Conservation (phyloP, 2,113 vertebrate genomes). For the Tragelaphus strepsiceros region DNA sequence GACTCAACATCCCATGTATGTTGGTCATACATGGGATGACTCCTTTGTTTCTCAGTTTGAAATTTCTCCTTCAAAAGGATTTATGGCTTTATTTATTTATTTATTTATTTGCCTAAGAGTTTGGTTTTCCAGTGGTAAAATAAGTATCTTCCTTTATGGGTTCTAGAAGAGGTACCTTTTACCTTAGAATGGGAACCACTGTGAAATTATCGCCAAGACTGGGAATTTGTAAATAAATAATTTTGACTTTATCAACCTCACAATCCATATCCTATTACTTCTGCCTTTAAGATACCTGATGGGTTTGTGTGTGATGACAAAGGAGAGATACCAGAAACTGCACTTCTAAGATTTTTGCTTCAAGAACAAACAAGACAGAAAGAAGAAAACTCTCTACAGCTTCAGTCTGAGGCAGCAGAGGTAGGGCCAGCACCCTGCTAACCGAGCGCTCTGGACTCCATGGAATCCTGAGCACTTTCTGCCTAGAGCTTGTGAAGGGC, state of each 20-base stretch:
- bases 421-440: not conserved
- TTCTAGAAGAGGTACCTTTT: not conserved
- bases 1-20: not conserved
- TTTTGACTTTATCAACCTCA: not conserved
- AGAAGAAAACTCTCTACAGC: not conserved
- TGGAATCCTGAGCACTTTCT: not conserved
- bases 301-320: not conserved
- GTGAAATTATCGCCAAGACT: not conserved
- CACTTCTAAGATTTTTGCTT: not conserved
- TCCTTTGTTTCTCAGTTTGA: not conserved
- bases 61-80: not conserved
- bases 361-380: not conserved
- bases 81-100: not conserved
- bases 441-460: not conserved
- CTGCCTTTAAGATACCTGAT: not conserved
- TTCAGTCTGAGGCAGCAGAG: not conserved
- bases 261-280: not conserved
- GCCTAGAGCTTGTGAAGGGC: not conserved
- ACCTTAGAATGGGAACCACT: not conserved
- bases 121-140: not conserved
- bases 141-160: not conserved
- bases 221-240: not conserved
- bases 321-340: not conserved
- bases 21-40: not conserved
- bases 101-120: not conserved